Conservation (phyloP, 2,113 vertebrate genomes). For the Danio rerio region GRCz12tu NC_133192.1:34215001-34215500, state of each 20-base stretch:
- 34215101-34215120: slow-evolving; percentile 41
- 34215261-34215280: background rate
- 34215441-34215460: background rate
- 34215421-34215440: background rate
- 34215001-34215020: slow-evolving; percentile 2
- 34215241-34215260: background rate
- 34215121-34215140: slow-evolving; percentile 29
- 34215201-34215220: background rate
- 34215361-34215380: background rate
- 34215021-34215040: slow-evolving; percentile 17
- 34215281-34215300: background rate
- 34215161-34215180: background rate
- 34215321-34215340: background rate
- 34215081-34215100: slow-evolving; percentile 37
- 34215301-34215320: background rate
- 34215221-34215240: background rate
- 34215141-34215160: slow-evolving; percentile 8
- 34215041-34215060: slow-evolving; percentile 59
- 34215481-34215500: background rate
- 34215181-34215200: background rate
- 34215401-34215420: background rate
- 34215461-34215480: background rate
- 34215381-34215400: background rate
- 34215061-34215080: slow-evolving; percentile 43
- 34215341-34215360: background rate